Evolutionary conservation across 2,797 vertebrate genomes (phyloP).

Genomic region (Bothrops alternatus): DNA sequence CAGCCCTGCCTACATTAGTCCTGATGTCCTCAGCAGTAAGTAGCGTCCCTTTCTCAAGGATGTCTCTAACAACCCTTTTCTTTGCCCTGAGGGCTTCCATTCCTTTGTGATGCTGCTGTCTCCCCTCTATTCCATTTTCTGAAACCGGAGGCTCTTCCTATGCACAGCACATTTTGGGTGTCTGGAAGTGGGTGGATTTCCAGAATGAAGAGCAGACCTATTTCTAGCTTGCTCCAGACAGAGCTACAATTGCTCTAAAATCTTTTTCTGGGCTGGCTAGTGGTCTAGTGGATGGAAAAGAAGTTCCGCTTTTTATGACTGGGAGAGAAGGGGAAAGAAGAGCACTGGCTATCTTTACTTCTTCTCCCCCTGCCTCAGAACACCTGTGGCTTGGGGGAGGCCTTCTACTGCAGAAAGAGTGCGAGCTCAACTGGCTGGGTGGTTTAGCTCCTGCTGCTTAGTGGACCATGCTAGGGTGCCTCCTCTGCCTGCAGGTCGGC

Average conservation of each 20-base stretch:
- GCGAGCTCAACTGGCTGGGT: neutral
- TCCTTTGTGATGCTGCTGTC: neutral
- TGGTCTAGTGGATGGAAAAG: neutral
- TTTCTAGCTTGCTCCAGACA: neutral
- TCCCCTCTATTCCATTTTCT: neutral
- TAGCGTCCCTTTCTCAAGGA: rapidly evolving
- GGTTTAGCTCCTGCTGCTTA: neutral
- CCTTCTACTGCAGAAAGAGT: neutral
- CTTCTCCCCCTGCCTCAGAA: no score
- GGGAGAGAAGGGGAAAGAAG: neutral
- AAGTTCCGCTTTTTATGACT: neutral
- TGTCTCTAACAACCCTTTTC: neutral
- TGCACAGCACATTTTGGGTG: neutral
- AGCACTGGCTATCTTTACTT: neutral
- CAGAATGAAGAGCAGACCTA: no score
- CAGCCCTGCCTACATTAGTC: constrained; percentile 98
- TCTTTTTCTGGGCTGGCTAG: neutral
- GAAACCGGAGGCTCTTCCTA: no score
- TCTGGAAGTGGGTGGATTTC: neutral
- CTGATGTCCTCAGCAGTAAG: constrained; percentile 95
- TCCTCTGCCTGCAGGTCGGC: constrained; percentile 78
- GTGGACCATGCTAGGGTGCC: neutral
- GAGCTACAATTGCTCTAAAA: neutral
- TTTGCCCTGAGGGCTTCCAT: neutral
- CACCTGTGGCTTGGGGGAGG: neutral